Conservation (phyloP, 2,797 vertebrate species). For the Nannoperca obscura region DNA sequence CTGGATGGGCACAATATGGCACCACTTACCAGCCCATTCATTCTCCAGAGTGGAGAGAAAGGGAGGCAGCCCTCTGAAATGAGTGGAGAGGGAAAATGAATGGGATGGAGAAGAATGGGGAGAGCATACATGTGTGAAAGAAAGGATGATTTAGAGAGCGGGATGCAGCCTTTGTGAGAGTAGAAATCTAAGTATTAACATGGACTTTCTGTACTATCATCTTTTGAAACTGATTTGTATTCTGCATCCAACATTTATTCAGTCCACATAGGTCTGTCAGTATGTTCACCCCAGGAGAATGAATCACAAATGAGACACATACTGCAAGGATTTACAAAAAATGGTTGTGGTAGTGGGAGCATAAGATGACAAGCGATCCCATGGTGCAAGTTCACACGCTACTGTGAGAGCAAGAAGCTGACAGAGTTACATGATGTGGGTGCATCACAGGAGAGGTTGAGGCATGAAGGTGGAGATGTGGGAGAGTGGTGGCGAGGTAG, state of each 20-base stretch:
- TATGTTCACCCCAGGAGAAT: not conserved
- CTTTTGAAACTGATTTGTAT: conserved; percentile 11
- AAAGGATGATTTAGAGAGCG: conserved; percentile 33
- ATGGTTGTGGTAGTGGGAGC: not conserved
- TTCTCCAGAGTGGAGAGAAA: conserved; percentile 63
- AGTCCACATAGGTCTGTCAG: not conserved
- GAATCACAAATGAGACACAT: conserved; percentile 4
- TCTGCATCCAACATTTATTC: conserved; percentile 1
- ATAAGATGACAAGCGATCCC: conserved; percentile 28
- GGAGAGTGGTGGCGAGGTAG: conserved; percentile 29
- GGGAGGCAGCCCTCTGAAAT: conserved; percentile 55
- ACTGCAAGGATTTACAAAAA: conserved; percentile 15
- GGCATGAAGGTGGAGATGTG: conserved; percentile 26
- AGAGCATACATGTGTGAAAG: conserved; percentile 36
- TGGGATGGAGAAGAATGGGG: conserved; percentile 49
- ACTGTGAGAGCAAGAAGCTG: conserved; percentile 37
- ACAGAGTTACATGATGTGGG: conserved; percentile 51
- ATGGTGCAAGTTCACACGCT: conserved; percentile 15
- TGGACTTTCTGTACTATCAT: conserved; percentile 2
- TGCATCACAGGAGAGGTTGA: conserved; percentile 45
- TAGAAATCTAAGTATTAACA: conserved; percentile 21
- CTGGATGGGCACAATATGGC: conserved; percentile 86
- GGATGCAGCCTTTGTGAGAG: conserved; percentile 29
- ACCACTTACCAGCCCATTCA: conserved; percentile 82
- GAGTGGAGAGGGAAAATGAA: conserved; percentile 56